phyloP scores from a whole-genome alignment of 2,797 vertebrate genomes.

The Balearica regulorum region DNA sequence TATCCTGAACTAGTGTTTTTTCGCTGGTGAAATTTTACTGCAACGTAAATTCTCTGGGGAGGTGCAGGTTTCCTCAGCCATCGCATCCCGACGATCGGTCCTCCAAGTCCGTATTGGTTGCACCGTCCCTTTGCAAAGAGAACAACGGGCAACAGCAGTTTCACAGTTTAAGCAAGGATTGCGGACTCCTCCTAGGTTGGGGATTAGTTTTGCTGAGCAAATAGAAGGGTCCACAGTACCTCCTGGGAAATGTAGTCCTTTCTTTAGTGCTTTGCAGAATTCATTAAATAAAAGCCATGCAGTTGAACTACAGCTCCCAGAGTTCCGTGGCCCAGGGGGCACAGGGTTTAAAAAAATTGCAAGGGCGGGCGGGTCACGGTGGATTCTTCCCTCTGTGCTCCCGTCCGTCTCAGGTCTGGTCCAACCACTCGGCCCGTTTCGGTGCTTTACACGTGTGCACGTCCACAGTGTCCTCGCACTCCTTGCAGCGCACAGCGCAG shows the following conservation, averaged over 20 bases:
- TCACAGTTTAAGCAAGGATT: slow-evolving; percentile 48
- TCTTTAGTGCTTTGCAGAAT: slow-evolving; percentile 69
- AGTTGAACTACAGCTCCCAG: slow-evolving; percentile 82
- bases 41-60: not conserved
- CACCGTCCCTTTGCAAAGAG: not conserved
- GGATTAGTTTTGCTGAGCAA: slow-evolving; percentile 52
- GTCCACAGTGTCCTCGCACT: slow-evolving; percentile 92
- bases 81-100: accelerated
- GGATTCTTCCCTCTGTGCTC: slow-evolving; percentile 45
- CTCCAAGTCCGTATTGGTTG: not conserved
- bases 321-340: slow-evolving; percentile 69
- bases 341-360: not conserved
- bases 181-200: slow-evolving; percentile 31
- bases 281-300: slow-evolving; percentile 76
- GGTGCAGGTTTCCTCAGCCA: not conserved
- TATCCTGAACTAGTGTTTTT: not conserved
- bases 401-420: slow-evolving; percentile 80
- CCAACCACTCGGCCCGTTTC: slow-evolving; percentile 90
- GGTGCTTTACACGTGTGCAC: slow-evolving; percentile 97
- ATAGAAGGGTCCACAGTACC: slow-evolving; percentile 55
- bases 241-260: slow-evolving; percentile 63
- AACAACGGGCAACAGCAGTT: not conserved
- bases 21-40: not conserved
- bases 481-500: slow-evolving; percentile 93
- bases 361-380: not conserved